Evolutionary conservation across 2,888 invertebrate species (phyloP).

Genomic region (Coecobrya sp.): DNA sequence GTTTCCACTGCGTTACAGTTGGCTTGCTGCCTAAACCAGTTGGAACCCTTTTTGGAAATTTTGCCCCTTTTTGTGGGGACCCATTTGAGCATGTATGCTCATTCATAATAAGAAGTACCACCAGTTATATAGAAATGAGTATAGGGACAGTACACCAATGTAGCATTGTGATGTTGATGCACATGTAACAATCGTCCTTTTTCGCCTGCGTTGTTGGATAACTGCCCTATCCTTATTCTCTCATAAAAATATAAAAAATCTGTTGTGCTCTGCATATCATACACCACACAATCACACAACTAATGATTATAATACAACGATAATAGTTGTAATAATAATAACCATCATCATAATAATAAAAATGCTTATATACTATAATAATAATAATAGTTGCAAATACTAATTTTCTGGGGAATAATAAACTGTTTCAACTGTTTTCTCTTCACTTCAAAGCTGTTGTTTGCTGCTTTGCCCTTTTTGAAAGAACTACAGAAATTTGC

Average conservation of each 20-base stretch:
- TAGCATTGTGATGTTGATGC: not conserved
- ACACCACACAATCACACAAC: not conserved
- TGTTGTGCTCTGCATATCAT: not conserved
- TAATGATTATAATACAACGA: conserved; percentile 58
- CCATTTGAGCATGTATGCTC: too few relatives aligned
- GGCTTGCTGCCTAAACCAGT: too few relatives aligned
- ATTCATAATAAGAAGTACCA: too few relatives aligned
- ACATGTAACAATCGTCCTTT: conserved; percentile 13
- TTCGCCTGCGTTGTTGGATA: not conserved
- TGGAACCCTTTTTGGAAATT: too few relatives aligned
- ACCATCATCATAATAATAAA: conserved; percentile 21
- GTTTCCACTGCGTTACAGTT: too few relatives aligned
- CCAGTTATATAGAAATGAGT: too few relatives aligned
- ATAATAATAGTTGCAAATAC: conserved; percentile 40
- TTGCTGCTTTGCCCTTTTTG: not conserved
- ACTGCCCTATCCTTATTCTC: conserved; percentile 4
- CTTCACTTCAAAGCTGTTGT: not conserved
- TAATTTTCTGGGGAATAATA: not conserved
- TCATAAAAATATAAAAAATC: not conserved
- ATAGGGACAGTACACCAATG: too few relatives aligned
- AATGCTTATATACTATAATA: not conserved
- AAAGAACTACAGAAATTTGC: not conserved
- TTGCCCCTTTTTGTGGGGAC: too few relatives aligned
- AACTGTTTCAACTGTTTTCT: conserved; percentile 50
- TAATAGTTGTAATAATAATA: conserved; percentile 35